A percentile compares a stretch with the other conserved stretches of the same genome.
These are phyloP conservation scores for Amblyteles armatorius DNA, from an alignment of 2,888 invertebrate genomes.

Conservation along the genomic window DNA sequence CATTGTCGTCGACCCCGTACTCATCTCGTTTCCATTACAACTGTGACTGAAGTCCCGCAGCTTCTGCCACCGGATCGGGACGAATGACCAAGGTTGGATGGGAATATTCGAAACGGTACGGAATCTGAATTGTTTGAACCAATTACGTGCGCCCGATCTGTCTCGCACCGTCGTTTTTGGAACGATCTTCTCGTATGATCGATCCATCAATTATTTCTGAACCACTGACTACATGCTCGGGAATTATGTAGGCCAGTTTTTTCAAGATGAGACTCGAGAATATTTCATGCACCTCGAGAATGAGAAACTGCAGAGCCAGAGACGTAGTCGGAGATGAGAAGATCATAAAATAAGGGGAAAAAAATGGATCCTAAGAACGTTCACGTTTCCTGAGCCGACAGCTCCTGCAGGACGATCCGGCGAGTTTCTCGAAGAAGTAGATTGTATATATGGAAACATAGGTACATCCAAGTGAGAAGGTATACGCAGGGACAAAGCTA, in stretches of 20 bases:
- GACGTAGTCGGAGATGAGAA: neutral
- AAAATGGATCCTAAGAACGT: slow-evolving; percentile 27
- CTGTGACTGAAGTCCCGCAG: neutral
- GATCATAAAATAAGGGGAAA: slow-evolving; percentile 2
- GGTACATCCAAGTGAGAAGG: slow-evolving; percentile 26
- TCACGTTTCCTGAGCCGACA: slow-evolving; percentile 16
- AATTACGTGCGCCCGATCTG: neutral
- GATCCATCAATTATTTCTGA: neutral
- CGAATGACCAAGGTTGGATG: neutral
- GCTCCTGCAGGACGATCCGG: slow-evolving; percentile 50
- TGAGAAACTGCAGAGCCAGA: neutral
- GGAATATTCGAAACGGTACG: neutral
- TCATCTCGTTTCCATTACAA: slow-evolving; percentile 40
- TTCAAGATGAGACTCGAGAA: neutral
- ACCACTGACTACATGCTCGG: no score
- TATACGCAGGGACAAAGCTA: slow-evolving; percentile 39
- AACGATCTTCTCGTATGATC: neutral
- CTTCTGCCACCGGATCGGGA: neutral
- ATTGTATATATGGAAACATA: slow-evolving; percentile 41
- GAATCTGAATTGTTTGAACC: neutral
- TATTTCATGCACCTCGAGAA: neutral
- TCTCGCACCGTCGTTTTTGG: neutral
- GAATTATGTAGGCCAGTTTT: neutral
- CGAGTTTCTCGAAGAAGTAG: slow-evolving; percentile 60
- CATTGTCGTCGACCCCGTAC: slow-evolving; percentile 71